Base-by-base conservation (phyloP, 2,113 vertebrate genomes). In the Archocentrus centrarchus region DNA sequence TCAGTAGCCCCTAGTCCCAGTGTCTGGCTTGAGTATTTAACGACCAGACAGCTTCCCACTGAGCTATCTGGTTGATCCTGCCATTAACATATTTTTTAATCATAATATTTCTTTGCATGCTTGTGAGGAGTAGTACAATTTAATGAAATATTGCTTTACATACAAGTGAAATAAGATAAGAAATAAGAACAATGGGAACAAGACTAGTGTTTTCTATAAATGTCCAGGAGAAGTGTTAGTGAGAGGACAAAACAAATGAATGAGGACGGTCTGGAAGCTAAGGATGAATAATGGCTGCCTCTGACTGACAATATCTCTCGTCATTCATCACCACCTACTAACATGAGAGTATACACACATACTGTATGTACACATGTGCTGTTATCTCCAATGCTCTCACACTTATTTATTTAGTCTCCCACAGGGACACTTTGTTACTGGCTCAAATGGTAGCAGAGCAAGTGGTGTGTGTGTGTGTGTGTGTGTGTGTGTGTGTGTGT, bases 291-390 rank as follows among this genome's bases (percentile, higher is more conserved):
- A 66, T 22, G 41, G 63, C 63, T 66, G 41, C 63, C 90, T 86
- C 90, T 91, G 93, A 89, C 90, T 86, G 82, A 86, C 91, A 91
- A 59, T 94, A 93, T 90, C 94, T 92, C 88, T 91, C 80, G 88
- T 95, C 95, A 96, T 97, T 95, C 94, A 96, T 96, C 94, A 93
- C 92, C 77, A 88, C 77, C 87, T 79, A 82, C 95, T 91, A 89
- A 90, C 86, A 91, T 93, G 79, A 93, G 41, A 32, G 79, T 53
- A 76, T 57, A 80, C 13, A 44, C 66, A 75, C 76, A 61, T 55
- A 63, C 39, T 50, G 50, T 47, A 53, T 59, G 75, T 59, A 15
- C n/a, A 66, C 63, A 47, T 27, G 63, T 22, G 2, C 64, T 47
- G 64, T 68, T 47, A 68, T 41, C 22, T 10, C 64, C 64, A 47